phyloP scores from a whole-genome alignment of 1,140 invertebrate genomes.

The Drosophila ogumai region DNA sequence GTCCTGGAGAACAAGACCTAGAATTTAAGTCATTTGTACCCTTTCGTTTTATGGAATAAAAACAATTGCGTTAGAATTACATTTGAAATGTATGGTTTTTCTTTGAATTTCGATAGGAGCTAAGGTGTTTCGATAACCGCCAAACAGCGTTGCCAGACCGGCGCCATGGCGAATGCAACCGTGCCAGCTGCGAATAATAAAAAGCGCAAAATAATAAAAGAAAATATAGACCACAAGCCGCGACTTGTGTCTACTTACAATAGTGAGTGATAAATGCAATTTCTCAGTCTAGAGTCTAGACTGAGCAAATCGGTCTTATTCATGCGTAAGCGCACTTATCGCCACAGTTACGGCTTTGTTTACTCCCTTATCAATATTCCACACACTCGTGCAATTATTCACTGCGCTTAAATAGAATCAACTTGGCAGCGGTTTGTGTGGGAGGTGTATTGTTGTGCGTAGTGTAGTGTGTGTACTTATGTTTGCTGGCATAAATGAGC shows the following conservation, averaged over 20 bases:
- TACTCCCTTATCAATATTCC: slow-evolving; percentile 30
- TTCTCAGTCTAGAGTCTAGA: slow-evolving; percentile 1
- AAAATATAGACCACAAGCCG: neutral
- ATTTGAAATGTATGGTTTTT: slow-evolving; percentile 12
- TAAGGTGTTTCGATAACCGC: neutral
- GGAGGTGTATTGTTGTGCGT: slow-evolving; percentile 1
- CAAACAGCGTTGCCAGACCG: slow-evolving; percentile 9
- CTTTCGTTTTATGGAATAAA: slow-evolving; percentile 62
- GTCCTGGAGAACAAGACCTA: slow-evolving; percentile 48
- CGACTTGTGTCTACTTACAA: neutral
- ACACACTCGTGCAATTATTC: slow-evolving; percentile 16
- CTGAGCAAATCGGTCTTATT: neutral
- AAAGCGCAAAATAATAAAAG: slow-evolving; percentile 24
- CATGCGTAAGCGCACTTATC: slow-evolving; percentile 16
- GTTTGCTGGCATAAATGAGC: slow-evolving; percentile 30
- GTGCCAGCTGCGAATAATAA: slow-evolving; percentile 14
- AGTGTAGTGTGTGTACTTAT: slow-evolving; percentile 10
- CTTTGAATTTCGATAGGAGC: neutral
- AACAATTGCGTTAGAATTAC: slow-evolving; percentile 55
- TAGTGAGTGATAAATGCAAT: neutral
- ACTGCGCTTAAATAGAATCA: slow-evolving; percentile 28
- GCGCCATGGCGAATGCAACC: neutral
- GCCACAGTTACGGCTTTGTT: slow-evolving; percentile 17
- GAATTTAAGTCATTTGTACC: slow-evolving; percentile 66
- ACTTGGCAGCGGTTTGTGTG: slow-evolving; percentile 2